Evolutionary conservation across 30 jellyfish, hydroid and myxozoan species (phyloP), one percentile per base, ranked within the genome.

Genomic region (Euphysa ruthae): DNA sequence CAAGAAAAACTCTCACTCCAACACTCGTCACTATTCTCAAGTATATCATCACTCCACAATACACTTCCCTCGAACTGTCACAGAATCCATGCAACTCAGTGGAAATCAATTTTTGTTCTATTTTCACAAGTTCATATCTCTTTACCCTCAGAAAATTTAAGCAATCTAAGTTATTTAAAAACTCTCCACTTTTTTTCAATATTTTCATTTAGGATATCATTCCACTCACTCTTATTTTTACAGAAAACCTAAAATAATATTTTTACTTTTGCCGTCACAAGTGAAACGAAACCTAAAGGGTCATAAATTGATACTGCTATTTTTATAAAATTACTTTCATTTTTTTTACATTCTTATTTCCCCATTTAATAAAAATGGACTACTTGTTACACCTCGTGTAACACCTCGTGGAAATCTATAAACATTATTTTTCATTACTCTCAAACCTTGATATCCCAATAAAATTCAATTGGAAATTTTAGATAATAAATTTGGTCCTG

Each of bases 11-110:
- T 8, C n/a, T 38, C 52, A 38, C 12, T 38, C 52, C 52, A 38
- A 38, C 12, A 38, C 52, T 12, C n/a, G 52, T 38, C n/a, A 8
- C 52, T 38, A 38, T 38, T 8, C 12, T n/a, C n/a, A 46, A 46
- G 60, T n/a, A n/a, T n/a, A 46, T n/a, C 60, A 46, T n/a, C 12
- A 46, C 60, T 46, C 6, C 60, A 46, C 60, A 2, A 46, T 46
- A 46, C 23, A 46, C 23, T 29, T 46, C 60, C 23, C 60, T 2
- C 23, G 60, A 46, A 29, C 60, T 46, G 23, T 46, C 60, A 46
- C 60, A 46, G 23, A 46, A 46, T 46, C 60, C 60, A 46, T 46
- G 52, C n/a, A 38, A 38, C 52, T 38, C 52, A 8, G 52, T n/a
- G 14, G n/a, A 38, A 38, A 38, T 38, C n/a, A 38, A 8, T 38